Conservation (phyloP, 2,797 vertebrate species). For the Fistularia tabacaria region DNA sequence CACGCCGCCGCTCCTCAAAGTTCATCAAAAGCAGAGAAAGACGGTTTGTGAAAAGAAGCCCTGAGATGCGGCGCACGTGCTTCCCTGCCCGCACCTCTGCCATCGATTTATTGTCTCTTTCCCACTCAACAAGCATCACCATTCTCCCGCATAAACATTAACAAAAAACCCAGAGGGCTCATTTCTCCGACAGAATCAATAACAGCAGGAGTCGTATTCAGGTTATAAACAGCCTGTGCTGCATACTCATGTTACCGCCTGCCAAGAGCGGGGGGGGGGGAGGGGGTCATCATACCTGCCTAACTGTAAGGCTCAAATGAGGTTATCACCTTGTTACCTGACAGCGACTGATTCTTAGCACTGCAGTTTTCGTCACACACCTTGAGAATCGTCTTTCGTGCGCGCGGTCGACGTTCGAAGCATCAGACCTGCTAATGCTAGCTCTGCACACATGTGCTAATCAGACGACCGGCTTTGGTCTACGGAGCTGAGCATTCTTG, state of each 20-base stretch:
- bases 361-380: too few relatives aligned
- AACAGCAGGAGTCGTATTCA: slow-evolving; percentile 70
- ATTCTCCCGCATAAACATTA: slow-evolving; percentile 73
- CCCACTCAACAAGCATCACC: slow-evolving; percentile 74
- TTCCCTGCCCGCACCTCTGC: slow-evolving; percentile 52
- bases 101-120: slow-evolving; percentile 74
- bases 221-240: slow-evolving; percentile 65
- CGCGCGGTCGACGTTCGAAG: too few relatives aligned
- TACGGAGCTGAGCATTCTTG: too few relatives aligned
- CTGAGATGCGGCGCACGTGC: slow-evolving; percentile 37
- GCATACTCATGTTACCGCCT: slow-evolving; percentile 55
- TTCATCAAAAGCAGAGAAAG: slow-evolving; percentile 56
- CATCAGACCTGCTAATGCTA: too few relatives aligned
- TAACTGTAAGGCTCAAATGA: slow-evolving; percentile 1
- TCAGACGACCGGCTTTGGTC: too few relatives aligned
- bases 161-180: slow-evolving; percentile 71
- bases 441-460: too few relatives aligned
- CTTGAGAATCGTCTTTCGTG: too few relatives aligned
- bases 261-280: too few relatives aligned
- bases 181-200: slow-evolving; percentile 74
- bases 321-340: too few relatives aligned
- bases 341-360: too few relatives aligned
- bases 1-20: slow-evolving; percentile 18
- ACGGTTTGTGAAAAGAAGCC: slow-evolving; percentile 57
- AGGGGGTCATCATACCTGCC: slow-evolving; percentile 13